Evolutionary conservation across 2,113 vertebrate species (phyloP).

Genomic region (Macaca nemestrina): DNA sequence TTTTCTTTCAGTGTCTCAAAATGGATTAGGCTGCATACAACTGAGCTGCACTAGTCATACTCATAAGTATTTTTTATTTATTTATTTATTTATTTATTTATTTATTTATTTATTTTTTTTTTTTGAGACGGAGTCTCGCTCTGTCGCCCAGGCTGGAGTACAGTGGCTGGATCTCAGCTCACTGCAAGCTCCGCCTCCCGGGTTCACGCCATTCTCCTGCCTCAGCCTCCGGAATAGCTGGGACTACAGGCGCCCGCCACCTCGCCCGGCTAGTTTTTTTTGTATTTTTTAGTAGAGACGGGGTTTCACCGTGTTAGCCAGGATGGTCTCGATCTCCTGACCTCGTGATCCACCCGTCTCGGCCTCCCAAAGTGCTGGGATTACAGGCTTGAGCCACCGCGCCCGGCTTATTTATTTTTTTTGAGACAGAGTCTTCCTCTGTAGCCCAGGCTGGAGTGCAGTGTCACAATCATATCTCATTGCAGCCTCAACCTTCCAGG

Average conservation of each 20-base stretch:
- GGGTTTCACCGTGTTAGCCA: too few relatives aligned
- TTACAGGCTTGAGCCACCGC: too few relatives aligned
- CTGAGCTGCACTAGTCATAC: background rate
- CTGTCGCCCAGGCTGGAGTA: background rate
- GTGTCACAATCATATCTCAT: background rate
- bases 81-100: background rate
- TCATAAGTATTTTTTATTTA: background rate
- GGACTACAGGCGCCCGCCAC: too few relatives aligned
- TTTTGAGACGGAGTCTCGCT: background rate
- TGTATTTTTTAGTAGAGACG: too few relatives aligned
- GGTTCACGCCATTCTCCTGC: too few relatives aligned
- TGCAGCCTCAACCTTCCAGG: background rate
- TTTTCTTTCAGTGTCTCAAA: slow-evolving; percentile 26
- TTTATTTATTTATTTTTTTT: background rate
- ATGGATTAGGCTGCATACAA: background rate
- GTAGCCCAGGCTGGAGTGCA: background rate
- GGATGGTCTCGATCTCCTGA: too few relatives aligned
- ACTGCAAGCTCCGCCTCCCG: too few relatives aligned
- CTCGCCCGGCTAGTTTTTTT: too few relatives aligned
- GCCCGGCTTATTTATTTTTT: background rate
- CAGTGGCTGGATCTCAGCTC: too few relatives aligned
- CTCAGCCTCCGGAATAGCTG: too few relatives aligned
- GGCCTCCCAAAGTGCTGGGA: too few relatives aligned
- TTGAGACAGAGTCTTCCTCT: background rate
- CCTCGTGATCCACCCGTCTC: too few relatives aligned